A percentile compares a stretch with the other conserved stretches of the same genome.
Conservation (phyloP, 2,113 vertebrate species). For the pig (Sus scrofa) region DNA sequence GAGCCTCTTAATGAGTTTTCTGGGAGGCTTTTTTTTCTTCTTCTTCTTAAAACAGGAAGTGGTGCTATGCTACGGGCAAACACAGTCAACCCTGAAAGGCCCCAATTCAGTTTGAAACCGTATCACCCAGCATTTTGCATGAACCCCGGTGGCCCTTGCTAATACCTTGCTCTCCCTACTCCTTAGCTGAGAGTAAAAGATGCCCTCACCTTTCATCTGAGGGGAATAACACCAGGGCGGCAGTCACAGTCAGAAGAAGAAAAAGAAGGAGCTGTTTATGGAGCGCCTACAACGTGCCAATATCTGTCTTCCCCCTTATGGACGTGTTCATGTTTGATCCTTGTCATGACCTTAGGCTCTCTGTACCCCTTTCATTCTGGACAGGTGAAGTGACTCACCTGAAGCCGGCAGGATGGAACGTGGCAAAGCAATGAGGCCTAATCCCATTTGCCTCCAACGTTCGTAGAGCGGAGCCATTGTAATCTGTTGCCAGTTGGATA, state of each 20-base stretch:
- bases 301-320: not conserved
- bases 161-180: not conserved
- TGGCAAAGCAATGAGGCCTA: not conserved
- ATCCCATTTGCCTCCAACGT: not conserved
- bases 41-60: slow-evolving; percentile 82
- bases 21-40: slow-evolving; percentile 62
- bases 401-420: not conserved
- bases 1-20: slow-evolving; percentile 76
- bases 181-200: not conserved
- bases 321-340: not conserved
- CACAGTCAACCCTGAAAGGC: slow-evolving; percentile 66
- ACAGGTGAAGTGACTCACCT: not conserved
- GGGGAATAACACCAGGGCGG: not conserved
- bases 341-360: not conserved
- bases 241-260: not conserved
- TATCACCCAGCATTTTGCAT: slow-evolving; percentile 53
- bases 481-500: not conserved
- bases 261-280: not conserved
- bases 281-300: not conserved
- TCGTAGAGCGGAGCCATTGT: not conserved
- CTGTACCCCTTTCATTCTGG: not conserved
- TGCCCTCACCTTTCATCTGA: not conserved
- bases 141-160: not conserved
- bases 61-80: slow-evolving; percentile 64
- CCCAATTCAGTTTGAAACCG: slow-evolving; percentile 71